Conservation (phyloP, 2,113 vertebrate genomes). For the Mus musculus region GRCm39 chr10:101007001-101007500, state of each 20-base stretch:
- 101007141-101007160: background rate
- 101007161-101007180: background rate
- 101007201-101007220: conserved; percentile 21
- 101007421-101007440: conserved; percentile 29
- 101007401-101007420: conserved; percentile 68
- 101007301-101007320: conserved; percentile 62
- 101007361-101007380: conserved; percentile 33
- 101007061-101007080: background rate
- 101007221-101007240: conserved; percentile 53
- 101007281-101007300: conserved; percentile 46
- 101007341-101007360: conserved; percentile 62
- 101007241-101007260: conserved; percentile 61
- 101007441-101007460: conserved; percentile 51
- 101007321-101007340: conserved; percentile 68
- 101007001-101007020: too few species aligned
- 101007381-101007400: conserved; percentile 71
- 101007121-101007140: background rate
- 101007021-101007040: too few species aligned
- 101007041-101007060: background rate
- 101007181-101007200: background rate
- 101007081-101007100: background rate
- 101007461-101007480: conserved; percentile 63
- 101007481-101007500: conserved; percentile 43
- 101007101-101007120: background rate
- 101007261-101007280: conserved; percentile 32